Evolutionary conservation across 2,797 vertebrate species (phyloP).

Genomic region (Micropoecilia bifurca): DNA sequence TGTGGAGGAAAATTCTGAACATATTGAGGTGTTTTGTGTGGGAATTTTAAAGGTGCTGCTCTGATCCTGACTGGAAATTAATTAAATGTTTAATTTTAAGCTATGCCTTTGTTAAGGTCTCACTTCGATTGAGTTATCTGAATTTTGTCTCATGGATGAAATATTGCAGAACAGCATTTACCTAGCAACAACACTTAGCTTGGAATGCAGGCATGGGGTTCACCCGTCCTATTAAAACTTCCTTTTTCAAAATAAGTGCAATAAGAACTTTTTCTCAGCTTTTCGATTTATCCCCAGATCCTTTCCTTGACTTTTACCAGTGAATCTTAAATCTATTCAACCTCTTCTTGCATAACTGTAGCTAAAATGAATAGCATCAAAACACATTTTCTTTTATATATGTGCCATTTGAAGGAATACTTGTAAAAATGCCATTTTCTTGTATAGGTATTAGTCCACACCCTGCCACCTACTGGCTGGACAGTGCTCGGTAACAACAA

Average conservation of each 20-base stretch:
- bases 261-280: neutral
- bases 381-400: neutral
- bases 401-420: neutral
- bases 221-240: neutral
- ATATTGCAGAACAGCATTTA: neutral
- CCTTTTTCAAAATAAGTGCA: neutral
- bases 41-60: neutral
- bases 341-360: neutral
- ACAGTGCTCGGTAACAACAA: neutral
- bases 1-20: neutral
- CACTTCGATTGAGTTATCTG: neutral
- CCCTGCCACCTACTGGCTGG: neutral
- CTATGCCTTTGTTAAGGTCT: neutral
- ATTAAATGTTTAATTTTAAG: neutral
- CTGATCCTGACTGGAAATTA: neutral
- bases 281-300: neutral
- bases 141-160: neutral
- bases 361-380: neutral
- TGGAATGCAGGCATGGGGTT: neutral
- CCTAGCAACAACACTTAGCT: neutral
- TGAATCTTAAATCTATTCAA: too few relatives aligned
- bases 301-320: neutral
- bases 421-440: neutral
- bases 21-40: neutral
- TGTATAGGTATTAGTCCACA: neutral